Percentiles rank a stretch among this genome's conserved stretches.
Conservation (phyloP, 1,140 invertebrate genomes). For the Drosophila rufa region DNA sequence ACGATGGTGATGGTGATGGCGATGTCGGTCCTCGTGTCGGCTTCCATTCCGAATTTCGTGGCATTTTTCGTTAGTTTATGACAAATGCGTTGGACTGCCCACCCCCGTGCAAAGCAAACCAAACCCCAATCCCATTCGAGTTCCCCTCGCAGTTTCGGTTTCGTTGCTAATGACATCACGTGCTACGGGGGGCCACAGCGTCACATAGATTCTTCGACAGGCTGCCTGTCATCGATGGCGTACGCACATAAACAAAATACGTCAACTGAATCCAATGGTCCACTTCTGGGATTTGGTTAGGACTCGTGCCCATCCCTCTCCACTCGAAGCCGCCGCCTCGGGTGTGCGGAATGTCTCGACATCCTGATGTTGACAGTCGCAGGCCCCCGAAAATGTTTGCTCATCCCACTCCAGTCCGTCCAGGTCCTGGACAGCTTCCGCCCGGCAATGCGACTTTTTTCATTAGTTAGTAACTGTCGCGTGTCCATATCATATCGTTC, state of each 20-base stretch:
- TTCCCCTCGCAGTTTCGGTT: constrained; percentile 18
- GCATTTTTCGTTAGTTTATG: constrained; percentile 75
- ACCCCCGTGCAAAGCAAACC: not conserved
- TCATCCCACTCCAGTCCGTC: constrained; percentile 2
- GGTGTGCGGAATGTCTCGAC: constrained; percentile 44
- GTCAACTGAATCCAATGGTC: constrained; percentile 68
- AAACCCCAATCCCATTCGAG: constrained; percentile 1
- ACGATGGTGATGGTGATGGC: constrained; percentile 3
- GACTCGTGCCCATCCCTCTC: not conserved
- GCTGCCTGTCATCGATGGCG: constrained; percentile 76
- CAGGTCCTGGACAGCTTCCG: constrained; percentile 26
- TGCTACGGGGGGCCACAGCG: constrained; percentile 40
- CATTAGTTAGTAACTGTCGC: constrained; percentile 60
- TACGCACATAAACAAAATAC: constrained; percentile 81
- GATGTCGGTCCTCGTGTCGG: constrained; percentile 43
- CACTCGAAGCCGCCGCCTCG: constrained; percentile 18
- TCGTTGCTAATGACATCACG: constrained; percentile 79
- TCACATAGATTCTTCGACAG: constrained; percentile 35
- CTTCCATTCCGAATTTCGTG: constrained; percentile 52
- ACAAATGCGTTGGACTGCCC: constrained; percentile 65
- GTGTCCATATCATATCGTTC: constrained; percentile 47
- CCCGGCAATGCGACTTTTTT: constrained; percentile 61
- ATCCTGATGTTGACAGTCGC: constrained; percentile 70
- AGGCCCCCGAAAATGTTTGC: constrained; percentile 64
- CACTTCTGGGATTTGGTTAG: constrained; percentile 56